A percentile compares a stretch with the other conserved stretches of the same genome.
These are phyloP conservation scores for Wiebesia pumilae DNA, from an alignment of 1,140 invertebrate genomes.

Conservation along the genomic window DNA sequence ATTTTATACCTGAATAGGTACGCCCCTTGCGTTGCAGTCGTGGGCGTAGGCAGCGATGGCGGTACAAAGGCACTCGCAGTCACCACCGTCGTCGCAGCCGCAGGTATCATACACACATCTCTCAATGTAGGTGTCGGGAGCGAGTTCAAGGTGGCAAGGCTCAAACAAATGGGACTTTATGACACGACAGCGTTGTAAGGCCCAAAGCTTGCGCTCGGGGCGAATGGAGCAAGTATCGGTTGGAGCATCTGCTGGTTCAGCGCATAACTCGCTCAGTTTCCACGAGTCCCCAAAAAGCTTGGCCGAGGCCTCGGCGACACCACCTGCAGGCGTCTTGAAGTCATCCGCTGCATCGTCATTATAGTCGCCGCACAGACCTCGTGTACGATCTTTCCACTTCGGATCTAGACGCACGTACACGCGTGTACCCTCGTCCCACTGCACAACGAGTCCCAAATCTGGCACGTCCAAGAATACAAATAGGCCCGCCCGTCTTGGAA, in stretches of 20 bases:
- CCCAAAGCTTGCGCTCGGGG: slow-evolving; percentile 86
- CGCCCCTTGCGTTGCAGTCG: slow-evolving; percentile 83
- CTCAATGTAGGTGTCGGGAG: slow-evolving; percentile 80
- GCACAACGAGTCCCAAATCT: slow-evolving; percentile 84
- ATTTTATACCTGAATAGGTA: slow-evolving; percentile 75
- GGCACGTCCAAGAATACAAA: slow-evolving; percentile 88
- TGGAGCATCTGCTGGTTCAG: slow-evolving; percentile 71
- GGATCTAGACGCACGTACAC: slow-evolving; percentile 86
- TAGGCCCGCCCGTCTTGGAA: slow-evolving; percentile 79
- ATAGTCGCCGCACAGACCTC: slow-evolving; percentile 93
- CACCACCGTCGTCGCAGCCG: slow-evolving; percentile 89
- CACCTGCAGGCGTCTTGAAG: slow-evolving; percentile 88
- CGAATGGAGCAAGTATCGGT: slow-evolving; percentile 82
- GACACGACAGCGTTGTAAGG: slow-evolving; percentile 82
- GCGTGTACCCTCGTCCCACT: slow-evolving; percentile 89
- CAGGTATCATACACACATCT: slow-evolving; percentile 89
- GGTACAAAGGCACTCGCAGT: slow-evolving; percentile 93
- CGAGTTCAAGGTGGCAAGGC: slow-evolving; percentile 87
- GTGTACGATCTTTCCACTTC: slow-evolving; percentile 84
- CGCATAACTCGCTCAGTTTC: slow-evolving; percentile 87
- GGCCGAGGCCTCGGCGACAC: slow-evolving; percentile 82
- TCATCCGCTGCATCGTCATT: slow-evolving; percentile 89
- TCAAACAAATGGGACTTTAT: slow-evolving; percentile 84
- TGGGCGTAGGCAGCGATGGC: slow-evolving; percentile 90
- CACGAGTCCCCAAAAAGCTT: slow-evolving; percentile 90